Evolutionary conservation across 2,888 invertebrate species (phyloP).

Genomic region (Drosophila eohydei): DNA sequence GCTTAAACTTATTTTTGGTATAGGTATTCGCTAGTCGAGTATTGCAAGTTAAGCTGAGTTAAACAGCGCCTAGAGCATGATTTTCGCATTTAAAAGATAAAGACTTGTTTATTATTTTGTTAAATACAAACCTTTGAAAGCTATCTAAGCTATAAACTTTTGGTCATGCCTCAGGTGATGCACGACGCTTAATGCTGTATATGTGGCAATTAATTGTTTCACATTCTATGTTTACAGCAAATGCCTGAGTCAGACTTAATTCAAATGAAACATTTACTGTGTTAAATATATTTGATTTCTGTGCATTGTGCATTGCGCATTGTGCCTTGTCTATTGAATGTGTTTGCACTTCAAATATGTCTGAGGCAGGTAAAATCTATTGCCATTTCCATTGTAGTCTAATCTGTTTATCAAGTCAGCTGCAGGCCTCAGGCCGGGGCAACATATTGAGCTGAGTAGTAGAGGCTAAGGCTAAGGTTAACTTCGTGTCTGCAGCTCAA

Average conservation of each 20-base stretch:
- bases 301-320: constrained; percentile 35
- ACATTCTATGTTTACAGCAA: constrained; percentile 9
- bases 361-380: constrained; percentile 30
- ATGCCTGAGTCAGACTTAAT: constrained; percentile 1
- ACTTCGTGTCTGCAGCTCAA: constrained; percentile 9
- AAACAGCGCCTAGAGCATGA: not conserved
- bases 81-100: constrained; percentile 2
- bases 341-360: constrained; percentile 38
- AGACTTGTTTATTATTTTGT: constrained; percentile 9
- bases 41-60: not conserved
- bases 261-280: constrained; percentile 12
- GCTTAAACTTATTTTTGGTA: not conserved
- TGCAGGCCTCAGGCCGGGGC: constrained; percentile 9
- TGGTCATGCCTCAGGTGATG: not conserved
- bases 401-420: constrained; percentile 7
- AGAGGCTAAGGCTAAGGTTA: constrained; percentile 1
- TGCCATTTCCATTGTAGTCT: not conserved
- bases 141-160: constrained; percentile 5
- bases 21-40: constrained; percentile 3
- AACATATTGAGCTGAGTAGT: not conserved
- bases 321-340: constrained; percentile 25
- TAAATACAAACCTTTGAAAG: not conserved
- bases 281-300: constrained; percentile 34
- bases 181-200: not conserved
- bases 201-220: constrained; percentile 23